Percentiles rank a stretch among this genome's conserved stretches.
phyloP scores from a whole-genome alignment of 2,888 invertebrate genomes.

The Lasioglossum morio region DNA sequence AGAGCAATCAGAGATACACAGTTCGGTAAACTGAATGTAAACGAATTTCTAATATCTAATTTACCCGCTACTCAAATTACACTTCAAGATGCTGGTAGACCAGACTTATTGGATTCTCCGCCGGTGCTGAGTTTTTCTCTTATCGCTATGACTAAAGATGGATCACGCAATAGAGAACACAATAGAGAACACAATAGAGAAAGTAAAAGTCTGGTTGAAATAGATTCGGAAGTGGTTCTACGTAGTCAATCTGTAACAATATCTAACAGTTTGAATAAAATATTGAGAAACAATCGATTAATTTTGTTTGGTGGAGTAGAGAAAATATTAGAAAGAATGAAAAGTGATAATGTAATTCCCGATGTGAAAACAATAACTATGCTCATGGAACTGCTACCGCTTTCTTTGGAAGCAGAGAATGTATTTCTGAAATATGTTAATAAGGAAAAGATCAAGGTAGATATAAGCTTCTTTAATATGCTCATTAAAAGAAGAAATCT shows the following conservation, averaged over 20 bases:
- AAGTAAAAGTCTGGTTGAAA: no score
- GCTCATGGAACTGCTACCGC: constrained; percentile 90
- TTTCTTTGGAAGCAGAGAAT: constrained; percentile 89
- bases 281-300: constrained; percentile 87
- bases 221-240: not conserved
- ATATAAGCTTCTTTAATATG: constrained; percentile 94
- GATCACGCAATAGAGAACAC: not conserved
- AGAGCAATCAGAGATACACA: constrained; percentile 93
- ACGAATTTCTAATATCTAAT: constrained; percentile 67
- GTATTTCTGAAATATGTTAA: constrained; percentile 88
- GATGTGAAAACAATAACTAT: constrained; percentile 92
- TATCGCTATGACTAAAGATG: not conserved
- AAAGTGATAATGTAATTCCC: constrained; percentile 88
- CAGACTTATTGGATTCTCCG: constrained; percentile 88
- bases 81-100: constrained; percentile 83
- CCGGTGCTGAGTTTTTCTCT: constrained; percentile 72
- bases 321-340: constrained; percentile 92
- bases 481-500: constrained; percentile 92
- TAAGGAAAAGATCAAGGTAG: constrained; percentile 87
- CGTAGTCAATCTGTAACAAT: not conserved
- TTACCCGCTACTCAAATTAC: constrained; percentile 45
- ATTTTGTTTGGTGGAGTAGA: constrained; percentile 92
- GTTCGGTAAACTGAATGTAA: constrained; percentile 87
- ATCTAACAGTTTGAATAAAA: constrained; percentile 62
- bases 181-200: not conserved